phyloP scores from a whole-genome alignment of 2,113 vertebrate species.

The Psammodynastes pulverulentus region DNA sequence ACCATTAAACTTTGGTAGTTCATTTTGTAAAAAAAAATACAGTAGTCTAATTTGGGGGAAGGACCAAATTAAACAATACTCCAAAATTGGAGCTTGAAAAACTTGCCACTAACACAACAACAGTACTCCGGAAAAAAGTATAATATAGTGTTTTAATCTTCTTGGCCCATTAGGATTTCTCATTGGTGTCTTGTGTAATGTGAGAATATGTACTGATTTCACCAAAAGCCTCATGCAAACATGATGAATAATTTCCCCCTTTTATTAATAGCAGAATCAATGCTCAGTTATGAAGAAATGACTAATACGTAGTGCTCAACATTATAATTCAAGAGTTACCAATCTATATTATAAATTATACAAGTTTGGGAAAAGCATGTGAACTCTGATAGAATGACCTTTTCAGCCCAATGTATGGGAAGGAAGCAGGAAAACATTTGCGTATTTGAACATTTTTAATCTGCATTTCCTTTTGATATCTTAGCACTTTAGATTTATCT shows the following conservation, averaged over 20 bases:
- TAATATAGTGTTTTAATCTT: neutral
- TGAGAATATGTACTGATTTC: neutral
- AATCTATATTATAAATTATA: neutral
- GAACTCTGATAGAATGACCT: neutral
- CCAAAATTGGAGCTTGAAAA: neutral
- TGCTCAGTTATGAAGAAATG: neutral
- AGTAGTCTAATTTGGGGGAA: neutral
- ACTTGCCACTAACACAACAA: neutral
- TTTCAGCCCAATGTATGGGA: constrained; percentile 3
- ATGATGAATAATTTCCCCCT: neutral
- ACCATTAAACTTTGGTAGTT: neutral
- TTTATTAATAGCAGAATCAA: neutral
- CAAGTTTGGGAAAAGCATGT: neutral
- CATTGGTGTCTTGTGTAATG: neutral
- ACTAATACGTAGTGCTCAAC: neutral
- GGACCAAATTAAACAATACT: neutral
- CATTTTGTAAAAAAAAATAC: neutral
- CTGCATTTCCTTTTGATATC: constrained; percentile 50
- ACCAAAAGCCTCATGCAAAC: neutral
- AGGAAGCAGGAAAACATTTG: constrained; percentile 35
- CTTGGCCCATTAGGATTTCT: neutral
- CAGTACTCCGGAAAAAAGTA: neutral
- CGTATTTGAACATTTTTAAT: neutral
- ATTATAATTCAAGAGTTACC: neutral
- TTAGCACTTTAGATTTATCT: no score